These are phyloP conservation scores for Mormyrus iriodes DNA, from an alignment of 2,113 vertebrate genomes.

Conservation along the genomic window DNA sequence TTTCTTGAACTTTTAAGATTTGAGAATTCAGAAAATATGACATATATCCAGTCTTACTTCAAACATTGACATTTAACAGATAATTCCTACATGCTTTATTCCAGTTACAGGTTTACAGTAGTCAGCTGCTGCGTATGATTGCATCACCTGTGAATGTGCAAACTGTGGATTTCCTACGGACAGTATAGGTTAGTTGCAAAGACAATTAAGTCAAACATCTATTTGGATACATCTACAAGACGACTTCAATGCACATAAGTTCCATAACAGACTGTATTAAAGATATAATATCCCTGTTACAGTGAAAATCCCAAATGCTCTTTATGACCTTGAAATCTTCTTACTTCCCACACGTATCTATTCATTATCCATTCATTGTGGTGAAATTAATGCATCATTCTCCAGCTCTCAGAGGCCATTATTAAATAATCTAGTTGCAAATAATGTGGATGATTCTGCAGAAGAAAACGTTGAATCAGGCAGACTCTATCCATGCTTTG, in stretches of 20 bases:
- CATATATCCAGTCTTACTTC: neutral
- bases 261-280: neutral
- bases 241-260: neutral
- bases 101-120: neutral
- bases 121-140: neutral
- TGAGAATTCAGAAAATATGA: too few relatives aligned
- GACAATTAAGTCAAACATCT: neutral
- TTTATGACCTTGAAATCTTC: neutral
- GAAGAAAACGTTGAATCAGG: neutral
- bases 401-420: neutral
- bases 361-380: neutral
- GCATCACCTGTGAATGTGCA: neutral
- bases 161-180: neutral
- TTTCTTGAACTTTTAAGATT: neutral
- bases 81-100: neutral
- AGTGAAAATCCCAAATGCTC: neutral
- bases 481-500: neutral
- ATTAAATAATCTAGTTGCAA: neutral
- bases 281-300: neutral
- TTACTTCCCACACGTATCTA: neutral
- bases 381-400: neutral
- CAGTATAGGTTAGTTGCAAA: neutral
- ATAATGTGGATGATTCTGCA: neutral
- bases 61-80: neutral
- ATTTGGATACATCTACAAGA: neutral